Evolutionary conservation across 2,113 vertebrate genomes (phyloP).

Genomic region (Pseudopipra pipra): DNA sequence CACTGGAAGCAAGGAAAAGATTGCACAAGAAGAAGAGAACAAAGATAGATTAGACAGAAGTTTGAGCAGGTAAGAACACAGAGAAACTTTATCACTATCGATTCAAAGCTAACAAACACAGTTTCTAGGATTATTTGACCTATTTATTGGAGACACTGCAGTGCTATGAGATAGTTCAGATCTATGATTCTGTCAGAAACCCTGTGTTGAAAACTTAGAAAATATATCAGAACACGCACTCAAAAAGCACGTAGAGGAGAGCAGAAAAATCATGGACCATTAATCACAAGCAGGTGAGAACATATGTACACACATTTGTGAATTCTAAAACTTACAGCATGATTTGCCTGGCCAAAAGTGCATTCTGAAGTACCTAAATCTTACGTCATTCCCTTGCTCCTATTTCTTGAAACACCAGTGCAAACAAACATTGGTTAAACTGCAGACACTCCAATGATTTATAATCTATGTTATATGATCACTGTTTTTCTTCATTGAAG

Average conservation of each 20-base stretch:
- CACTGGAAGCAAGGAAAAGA: conserved; percentile 79
- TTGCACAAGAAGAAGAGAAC: conserved; percentile 81
- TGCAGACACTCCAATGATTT: not conserved
- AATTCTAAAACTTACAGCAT: not conserved
- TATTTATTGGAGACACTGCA: conserved; percentile 6
- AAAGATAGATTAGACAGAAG: conserved; percentile 72
- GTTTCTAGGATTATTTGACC: conserved; percentile 19
- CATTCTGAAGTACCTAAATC: not conserved
- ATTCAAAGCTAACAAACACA: conserved; percentile 1
- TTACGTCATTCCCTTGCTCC: not conserved
- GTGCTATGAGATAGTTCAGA: not conserved
- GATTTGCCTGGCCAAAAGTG: not conserved
- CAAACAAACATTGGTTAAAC: not conserved
- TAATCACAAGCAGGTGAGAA: not conserved
- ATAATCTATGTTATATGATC: accelerated
- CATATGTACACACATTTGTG: not conserved
- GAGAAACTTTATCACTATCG: conserved; percentile 45
- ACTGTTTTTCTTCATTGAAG: not conserved
- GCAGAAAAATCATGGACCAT: not conserved
- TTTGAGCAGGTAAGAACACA: conserved; percentile 45
- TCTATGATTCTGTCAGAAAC: conserved; percentile 19
- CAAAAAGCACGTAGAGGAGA: not conserved
- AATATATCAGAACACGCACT: not conserved
- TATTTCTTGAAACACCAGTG: too few species aligned
- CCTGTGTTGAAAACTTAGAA: not conserved